Base-by-base conservation (phyloP, 1,140 invertebrate species). In the Caenorhabditis briggsae region DNA sequence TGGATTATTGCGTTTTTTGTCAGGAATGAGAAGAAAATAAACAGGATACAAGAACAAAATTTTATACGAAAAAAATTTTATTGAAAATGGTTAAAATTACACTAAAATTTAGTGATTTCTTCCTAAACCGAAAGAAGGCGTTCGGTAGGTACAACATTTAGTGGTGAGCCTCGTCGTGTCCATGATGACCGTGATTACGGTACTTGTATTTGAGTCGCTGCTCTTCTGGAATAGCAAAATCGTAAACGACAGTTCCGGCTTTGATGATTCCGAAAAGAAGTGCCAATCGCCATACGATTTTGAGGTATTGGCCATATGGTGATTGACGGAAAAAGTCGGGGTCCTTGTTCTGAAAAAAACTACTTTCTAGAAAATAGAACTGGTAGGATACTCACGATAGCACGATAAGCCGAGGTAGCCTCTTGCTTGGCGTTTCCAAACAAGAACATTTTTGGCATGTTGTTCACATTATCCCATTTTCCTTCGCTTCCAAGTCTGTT, bases 401-500 rank as follows among this genome's bases (percentile, higher is more conserved):
- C 84, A 48, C 58, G 83, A 33, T 58, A 87, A 50, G 86, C 82
- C n/a, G 82, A 65, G 23, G 87, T 87, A n/a, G 86, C 41, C 18
- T 87, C 86, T 46, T 74, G 50, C 58, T 87, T 87, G 61, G 61
- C 86, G 2, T 78, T n/a, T n/a, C 86, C 86, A 50, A 82, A 82
- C 53, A 87, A 53, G 65, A 87, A 87, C 55, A 87, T 65, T 33
- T 87, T 85, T 23, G 86, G 86, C 59, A 61, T 85, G 65, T 87
- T 87, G 55, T 87, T 87, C 48, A 87, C 55, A 33, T 85, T 87
- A 43, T 87, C 86, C 86, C 86, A 87, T 61, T 87, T 87, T 43
- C 86, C 86, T 41, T 84, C 86, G 48, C 86, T 87, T 14, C 84
- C 83, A 6, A 87, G 82, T 50, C 83, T 46, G 58, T 87, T 87